A percentile compares a stretch with the other conserved stretches of the same genome.
Conservation (phyloP, 1,140 invertebrate genomes). For the Orchestia grillus region DNA sequence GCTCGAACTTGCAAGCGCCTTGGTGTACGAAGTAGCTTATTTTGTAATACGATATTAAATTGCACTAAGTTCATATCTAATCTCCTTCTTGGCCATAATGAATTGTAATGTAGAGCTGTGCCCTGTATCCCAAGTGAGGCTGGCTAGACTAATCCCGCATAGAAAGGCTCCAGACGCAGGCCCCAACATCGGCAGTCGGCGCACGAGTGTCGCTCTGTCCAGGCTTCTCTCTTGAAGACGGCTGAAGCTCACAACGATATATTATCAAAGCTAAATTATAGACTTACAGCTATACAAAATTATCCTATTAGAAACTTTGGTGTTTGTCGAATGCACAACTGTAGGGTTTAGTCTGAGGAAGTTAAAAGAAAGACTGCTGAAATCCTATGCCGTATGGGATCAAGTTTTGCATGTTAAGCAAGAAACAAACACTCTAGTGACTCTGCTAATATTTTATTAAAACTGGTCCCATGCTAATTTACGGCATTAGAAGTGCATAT, state of each 20-base stretch:
- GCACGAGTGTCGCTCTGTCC: background rate
- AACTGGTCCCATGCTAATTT: background rate
- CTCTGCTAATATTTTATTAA: background rate
- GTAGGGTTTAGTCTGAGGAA: background rate
- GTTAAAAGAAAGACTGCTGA: background rate
- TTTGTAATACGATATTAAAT: conserved; percentile 28
- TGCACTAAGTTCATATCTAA: conserved; percentile 55
- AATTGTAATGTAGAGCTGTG: conserved; percentile 50
- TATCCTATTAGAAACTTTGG: background rate
- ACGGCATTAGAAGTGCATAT: too few relatives aligned
- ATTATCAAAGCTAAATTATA: background rate
- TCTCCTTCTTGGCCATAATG: conserved; percentile 30
- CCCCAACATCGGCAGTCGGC: background rate
- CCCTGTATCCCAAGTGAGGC: background rate
- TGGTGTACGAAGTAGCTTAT: conserved; percentile 47
- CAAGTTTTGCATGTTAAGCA: background rate
- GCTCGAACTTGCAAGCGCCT: background rate
- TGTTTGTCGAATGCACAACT: conserved; percentile 1
- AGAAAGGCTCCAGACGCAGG: background rate
- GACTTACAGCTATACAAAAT: background rate
- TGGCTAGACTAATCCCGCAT: background rate
- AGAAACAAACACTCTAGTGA: background rate
- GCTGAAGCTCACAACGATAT: background rate
- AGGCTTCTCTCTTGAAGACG: background rate
- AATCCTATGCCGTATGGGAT: background rate